phyloP scores from a whole-genome alignment of 2,888 invertebrate species.

The Hemicrepidius hirtus region DNA sequence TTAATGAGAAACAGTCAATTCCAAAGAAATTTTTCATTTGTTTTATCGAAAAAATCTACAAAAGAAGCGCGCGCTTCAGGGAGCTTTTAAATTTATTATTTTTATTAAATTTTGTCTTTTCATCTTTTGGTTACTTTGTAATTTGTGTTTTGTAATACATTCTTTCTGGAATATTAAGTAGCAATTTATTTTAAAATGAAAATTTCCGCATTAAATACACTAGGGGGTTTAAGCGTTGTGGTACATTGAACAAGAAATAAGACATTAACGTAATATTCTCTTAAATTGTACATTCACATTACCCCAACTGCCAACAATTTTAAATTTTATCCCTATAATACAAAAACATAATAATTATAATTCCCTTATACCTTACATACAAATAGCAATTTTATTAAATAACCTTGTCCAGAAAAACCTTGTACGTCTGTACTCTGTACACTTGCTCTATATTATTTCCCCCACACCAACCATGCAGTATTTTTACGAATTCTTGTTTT shows the following conservation, averaged over 20 bases:
- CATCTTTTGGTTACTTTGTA: slow-evolving; percentile 49
- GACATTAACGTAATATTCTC: slow-evolving; percentile 7
- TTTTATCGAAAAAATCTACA: slow-evolving; percentile 33
- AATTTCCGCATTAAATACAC: slow-evolving; percentile 49
- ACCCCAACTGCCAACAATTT: background rate
- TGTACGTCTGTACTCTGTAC: too few relatives aligned
- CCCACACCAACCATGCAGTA: too few relatives aligned
- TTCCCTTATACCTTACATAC: too few relatives aligned
- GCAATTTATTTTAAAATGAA: slow-evolving; percentile 50
- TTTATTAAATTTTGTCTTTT: slow-evolving; percentile 47
- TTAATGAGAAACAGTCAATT: slow-evolving; percentile 20
- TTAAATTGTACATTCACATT: background rate
- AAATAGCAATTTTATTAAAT: too few relatives aligned
- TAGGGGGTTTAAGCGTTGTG: slow-evolving; percentile 35
- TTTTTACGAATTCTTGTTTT: too few relatives aligned
- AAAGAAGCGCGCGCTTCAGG: slow-evolving; percentile 37
- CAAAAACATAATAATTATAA: too few relatives aligned
- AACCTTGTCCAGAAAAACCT: too few relatives aligned
- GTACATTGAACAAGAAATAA: slow-evolving; percentile 33
- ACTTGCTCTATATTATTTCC: too few relatives aligned
- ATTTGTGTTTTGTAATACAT: slow-evolving; percentile 50
- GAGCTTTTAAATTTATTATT: slow-evolving; percentile 49
- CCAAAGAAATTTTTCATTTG: slow-evolving; percentile 19
- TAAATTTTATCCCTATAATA: background rate
- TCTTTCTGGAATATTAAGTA: slow-evolving; percentile 48